Conservation (phyloP, 2,797 vertebrate genomes). For the Heliangelus exortis region DNA sequence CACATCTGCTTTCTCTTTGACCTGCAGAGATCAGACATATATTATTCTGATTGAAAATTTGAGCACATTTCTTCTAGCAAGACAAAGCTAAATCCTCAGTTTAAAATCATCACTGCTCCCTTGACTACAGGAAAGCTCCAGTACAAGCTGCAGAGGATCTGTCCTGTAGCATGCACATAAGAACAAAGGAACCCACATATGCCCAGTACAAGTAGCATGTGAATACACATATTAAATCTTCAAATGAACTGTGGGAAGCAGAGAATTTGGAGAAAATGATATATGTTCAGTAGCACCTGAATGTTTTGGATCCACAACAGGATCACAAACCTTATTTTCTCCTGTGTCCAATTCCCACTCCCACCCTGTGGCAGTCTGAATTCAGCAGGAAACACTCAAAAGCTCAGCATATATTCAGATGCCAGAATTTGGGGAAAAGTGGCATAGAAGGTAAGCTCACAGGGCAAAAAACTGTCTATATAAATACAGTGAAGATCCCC, state of each 20-base stretch:
- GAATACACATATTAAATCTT: not conserved
- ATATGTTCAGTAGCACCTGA: not conserved
- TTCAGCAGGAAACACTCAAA: not conserved
- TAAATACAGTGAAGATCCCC: not conserved
- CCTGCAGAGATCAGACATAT: slow-evolving; percentile 79
- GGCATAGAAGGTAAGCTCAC: not conserved
- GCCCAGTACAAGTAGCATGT: rapidly evolving
- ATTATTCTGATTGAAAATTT: slow-evolving; percentile 56
- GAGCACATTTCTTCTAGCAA: slow-evolving; percentile 40
- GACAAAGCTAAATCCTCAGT: slow-evolving; percentile 34
- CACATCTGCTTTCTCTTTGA: slow-evolving; percentile 90
- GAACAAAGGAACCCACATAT: not conserved
- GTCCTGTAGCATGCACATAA: not conserved
- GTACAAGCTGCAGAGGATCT: not conserved
- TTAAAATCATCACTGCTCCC: slow-evolving; percentile 11
- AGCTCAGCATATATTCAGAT: not conserved
- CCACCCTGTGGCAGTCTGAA: not conserved
- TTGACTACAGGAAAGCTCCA: not conserved
- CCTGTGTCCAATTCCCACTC: not conserved
- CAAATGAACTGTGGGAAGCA: not conserved
- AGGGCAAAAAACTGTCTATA: not conserved
- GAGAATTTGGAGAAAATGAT: not conserved
- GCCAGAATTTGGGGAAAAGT: not conserved
- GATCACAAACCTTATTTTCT: not conserved
- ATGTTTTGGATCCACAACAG: not conserved